A percentile compares a stretch with the other conserved stretches of the same genome.
These are phyloP conservation scores for Dynastes tityus DNA, from an alignment of 2,888 invertebrate genomes.

Conservation along the genomic window DNA sequence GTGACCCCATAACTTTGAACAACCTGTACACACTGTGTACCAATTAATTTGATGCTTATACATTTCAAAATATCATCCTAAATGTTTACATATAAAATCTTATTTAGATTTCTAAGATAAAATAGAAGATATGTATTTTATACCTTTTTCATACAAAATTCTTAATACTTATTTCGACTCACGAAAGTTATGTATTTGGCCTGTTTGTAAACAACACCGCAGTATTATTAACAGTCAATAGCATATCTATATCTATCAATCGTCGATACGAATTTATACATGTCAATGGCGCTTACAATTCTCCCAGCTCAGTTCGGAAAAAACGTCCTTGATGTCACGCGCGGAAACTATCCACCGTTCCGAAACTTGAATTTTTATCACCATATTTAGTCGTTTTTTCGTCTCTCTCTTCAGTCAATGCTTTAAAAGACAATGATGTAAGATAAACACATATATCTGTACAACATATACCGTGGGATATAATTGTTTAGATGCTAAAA, in stretches of 20 bases:
- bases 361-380: conserved; percentile 5
- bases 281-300: conserved; percentile 23
- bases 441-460: background rate
- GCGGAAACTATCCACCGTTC: conserved; percentile 16
- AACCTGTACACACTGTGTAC: too few relatives aligned
- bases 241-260: conserved; percentile 18
- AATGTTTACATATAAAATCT: too few relatives aligned
- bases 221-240: background rate
- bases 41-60: too few relatives aligned
- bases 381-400: conserved; percentile 3
- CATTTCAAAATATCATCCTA: too few relatives aligned
- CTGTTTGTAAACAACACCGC: background rate
- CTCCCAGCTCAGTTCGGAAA: background rate
- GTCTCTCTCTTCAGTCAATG: background rate
- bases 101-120: too few relatives aligned
- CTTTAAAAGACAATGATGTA: background rate
- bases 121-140: too few relatives aligned
- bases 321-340: conserved; percentile 33
- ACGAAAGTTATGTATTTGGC: background rate
- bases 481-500: background rate
- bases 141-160: too few relatives aligned
- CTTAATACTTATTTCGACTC: background rate
- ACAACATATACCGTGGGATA: background rate
- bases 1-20: too few relatives aligned
- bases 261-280: conserved; percentile 17